These are phyloP conservation scores for Erythrocebus patas DNA, from an alignment of 2,113 vertebrate species.

Conservation along the genomic window DNA sequence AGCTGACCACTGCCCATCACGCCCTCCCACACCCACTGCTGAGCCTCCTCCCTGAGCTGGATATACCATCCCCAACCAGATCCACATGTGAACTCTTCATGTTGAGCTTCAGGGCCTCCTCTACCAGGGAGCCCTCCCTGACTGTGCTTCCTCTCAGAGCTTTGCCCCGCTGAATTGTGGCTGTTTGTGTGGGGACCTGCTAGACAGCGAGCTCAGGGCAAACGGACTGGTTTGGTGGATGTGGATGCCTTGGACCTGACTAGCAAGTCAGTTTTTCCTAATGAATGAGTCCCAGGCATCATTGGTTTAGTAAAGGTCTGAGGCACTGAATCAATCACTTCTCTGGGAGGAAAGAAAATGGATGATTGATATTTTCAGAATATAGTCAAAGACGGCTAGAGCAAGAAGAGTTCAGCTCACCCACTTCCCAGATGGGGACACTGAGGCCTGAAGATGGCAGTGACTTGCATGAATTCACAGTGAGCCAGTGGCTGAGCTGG, in stretches of 20 bases:
- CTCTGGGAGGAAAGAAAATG: background rate
- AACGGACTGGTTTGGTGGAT: background rate
- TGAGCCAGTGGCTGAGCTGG: background rate
- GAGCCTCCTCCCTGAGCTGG: background rate
- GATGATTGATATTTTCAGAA: background rate
- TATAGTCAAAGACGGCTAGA: background rate
- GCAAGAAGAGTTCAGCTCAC: background rate
- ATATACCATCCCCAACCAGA: background rate
- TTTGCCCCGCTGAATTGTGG: background rate
- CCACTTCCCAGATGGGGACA: background rate
- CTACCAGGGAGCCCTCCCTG: background rate
- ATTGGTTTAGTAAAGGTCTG: background rate
- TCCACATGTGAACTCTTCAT: background rate
- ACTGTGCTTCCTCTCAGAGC: background rate
- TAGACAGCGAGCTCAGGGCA: background rate
- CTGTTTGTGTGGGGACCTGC: background rate
- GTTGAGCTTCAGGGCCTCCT: background rate
- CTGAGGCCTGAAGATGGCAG: background rate
- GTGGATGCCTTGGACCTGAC: background rate
- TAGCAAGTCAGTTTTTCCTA: background rate
- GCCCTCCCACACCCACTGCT: background rate
- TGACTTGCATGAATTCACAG: background rate
- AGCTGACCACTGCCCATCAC: background rate
- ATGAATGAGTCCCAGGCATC: background rate
- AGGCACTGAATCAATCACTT: background rate